Conservation (phyloP, 2,888 invertebrate genomes). For the Callosobruchus maculatus region DNA sequence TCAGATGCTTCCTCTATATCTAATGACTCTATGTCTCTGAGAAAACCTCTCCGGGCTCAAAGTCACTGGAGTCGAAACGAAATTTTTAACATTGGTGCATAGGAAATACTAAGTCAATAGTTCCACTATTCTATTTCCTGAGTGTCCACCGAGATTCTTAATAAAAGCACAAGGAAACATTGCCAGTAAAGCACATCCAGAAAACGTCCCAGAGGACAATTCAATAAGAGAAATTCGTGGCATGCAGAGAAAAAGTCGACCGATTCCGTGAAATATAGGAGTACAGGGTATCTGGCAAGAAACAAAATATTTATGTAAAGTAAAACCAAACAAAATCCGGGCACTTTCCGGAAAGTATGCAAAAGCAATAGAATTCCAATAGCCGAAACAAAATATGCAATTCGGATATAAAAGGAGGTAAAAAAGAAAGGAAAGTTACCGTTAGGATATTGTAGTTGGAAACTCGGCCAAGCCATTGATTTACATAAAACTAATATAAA, state of each 20-base stretch:
- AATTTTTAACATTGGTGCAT: no score
- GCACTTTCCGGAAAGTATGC: slow-evolving; percentile 14
- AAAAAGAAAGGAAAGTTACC: background rate
- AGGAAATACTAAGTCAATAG: no score
- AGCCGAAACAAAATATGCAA: slow-evolving; percentile 21
- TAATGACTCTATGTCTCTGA: no score
- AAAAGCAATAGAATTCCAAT: slow-evolving; percentile 25
- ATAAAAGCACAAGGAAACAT: no score
- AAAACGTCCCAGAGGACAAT: background rate
- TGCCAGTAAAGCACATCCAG: background rate
- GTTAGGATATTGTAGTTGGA: slow-evolving; percentile 1
- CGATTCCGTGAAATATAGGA: background rate
- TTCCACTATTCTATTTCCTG: no score
- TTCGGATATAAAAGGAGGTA: slow-evolving; percentile 16
- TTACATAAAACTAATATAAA: slow-evolving; percentile 26
- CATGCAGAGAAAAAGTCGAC: background rate
- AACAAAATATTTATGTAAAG: background rate
- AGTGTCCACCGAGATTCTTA: no score
- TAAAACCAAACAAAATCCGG: background rate
- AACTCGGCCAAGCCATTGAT: slow-evolving; percentile 14
- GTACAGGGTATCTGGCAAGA: background rate
- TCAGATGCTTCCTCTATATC: no score
- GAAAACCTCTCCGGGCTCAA: no score
- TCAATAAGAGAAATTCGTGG: background rate
- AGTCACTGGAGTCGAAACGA: no score